Base-by-base conservation (phyloP, 2,797 vertebrate genomes). In the Coilia nasus region DNA sequence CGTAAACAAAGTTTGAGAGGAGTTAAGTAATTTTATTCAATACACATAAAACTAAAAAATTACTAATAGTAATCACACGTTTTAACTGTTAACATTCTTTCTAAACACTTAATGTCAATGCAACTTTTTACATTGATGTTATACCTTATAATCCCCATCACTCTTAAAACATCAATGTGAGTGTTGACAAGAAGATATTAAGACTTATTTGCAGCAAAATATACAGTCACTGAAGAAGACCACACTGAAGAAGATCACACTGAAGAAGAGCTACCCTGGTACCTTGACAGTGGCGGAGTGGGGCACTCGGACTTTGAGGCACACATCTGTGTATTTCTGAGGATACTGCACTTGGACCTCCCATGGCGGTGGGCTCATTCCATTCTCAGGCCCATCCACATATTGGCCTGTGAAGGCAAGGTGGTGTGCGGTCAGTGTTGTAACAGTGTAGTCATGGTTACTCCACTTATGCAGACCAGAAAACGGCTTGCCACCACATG, bases 211-310 rank as follows among this genome's bases (percentile, higher is more conserved):
- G 0, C 0, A 59, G 21, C 5, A 59, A 59, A 59, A 59, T 21
- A 21, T 59, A 6, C 57, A 59, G 57, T 35, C 57, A 83, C 0
- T 60, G n/a, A 62, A 25, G 56, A 64, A 0, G 6, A 2, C 12
- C 25, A 50, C 47, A 3, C 19, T 21, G 17, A 28, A 81, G 10
- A n/a, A 81, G 0, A 11, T 5, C 64, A 6, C 7, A 9, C 50
- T 25, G 67, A 25, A 81, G 14, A 56, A 23, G 19, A 75, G 5
- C 9, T 28, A 19, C 5, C 19, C 2, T 71, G 25, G 9, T 78
- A 97, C 96, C 96, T 96, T 97, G 35, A 97, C 90, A 78, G 95
- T 87, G 0, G 94, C 96, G 0, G 96, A 95, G 90, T 95, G 91
- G 0, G 97, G 96, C 54, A 97, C 95, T 0, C 92, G 91, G 84